Base-by-base conservation (phyloP, 2,888 invertebrate genomes). In the Lomographa bimaculata region DNA sequence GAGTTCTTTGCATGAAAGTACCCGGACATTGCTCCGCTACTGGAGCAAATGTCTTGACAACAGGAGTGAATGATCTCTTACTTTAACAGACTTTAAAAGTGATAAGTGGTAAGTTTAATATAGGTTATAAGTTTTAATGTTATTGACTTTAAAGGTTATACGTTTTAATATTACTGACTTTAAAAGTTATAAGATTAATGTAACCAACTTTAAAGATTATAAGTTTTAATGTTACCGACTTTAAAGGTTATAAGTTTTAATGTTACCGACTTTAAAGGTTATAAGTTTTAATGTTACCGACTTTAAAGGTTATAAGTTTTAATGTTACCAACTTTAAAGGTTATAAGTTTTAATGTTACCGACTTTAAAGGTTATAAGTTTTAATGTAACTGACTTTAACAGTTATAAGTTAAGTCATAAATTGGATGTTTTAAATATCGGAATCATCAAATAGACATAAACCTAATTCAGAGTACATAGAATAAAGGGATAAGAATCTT, bases 1-100 rank as follows among this genome's bases (percentile, higher is more conserved):
- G 97, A 97, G 84, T 97, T 96, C 89, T 97, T 96, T 89, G 96
- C 95, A 87, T 97, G 92, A 93, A 91, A 86, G 66, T 86, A 81
- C 36, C 87, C 87, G 8, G 81, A 86, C 63, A 74, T 87, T 46
- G 87, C 86, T 68, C 79, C 81, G 0, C 55, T 87, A 37, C 47
- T 86, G 55, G 83, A 79, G 78, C 79, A 76, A 69, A 48, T 79
- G 71, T 72, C 78, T 73, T 71, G 59, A 71, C 47, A 64, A 70
- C 71, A 2, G 68, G 76, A 71, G 50, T 54, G 58, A 56, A 46
- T 79, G 79, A 80, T 78, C 75, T 79, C 76, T 52, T 51, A 58
- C 37, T 35, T 34, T 57, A 55, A 51, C 38, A 1, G 10, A 24
- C 8, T 26, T 2, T 18, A 2, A 10, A 19, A 7, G 32, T 32